Conservation (phyloP, 2,797 vertebrate genomes). For the Stomatorhinus walkeri region DNA sequence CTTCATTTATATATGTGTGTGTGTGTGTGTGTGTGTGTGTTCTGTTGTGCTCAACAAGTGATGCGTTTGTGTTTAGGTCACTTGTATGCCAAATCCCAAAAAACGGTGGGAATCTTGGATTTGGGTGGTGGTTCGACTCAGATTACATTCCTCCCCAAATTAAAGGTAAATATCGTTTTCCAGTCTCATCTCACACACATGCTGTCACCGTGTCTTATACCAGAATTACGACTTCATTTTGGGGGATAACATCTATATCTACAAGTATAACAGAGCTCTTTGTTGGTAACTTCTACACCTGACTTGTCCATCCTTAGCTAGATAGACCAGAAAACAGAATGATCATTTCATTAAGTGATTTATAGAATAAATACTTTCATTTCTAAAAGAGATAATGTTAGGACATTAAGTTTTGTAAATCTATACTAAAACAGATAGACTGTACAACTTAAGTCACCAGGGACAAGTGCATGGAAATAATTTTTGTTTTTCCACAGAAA, state of each 20-base stretch:
- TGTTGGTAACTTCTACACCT: background rate
- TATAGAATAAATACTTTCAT: background rate
- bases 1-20: background rate
- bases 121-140: slow-evolving; percentile 95
- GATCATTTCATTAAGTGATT: background rate
- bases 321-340: background rate
- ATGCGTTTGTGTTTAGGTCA: slow-evolving; percentile 64
- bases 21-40: too few species aligned
- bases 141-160: slow-evolving; percentile 89
- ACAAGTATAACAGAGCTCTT: background rate
- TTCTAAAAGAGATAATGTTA: background rate
- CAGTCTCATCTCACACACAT: background rate
- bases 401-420: background rate
- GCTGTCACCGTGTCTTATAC: background rate
- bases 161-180: slow-evolving; percentile 65
- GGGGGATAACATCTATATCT: background rate
- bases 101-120: slow-evolving; percentile 89
- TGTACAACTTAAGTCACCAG: background rate
- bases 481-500: slow-evolving; percentile 67
- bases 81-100: slow-evolving; percentile 73
- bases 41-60: background rate
- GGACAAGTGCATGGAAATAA: background rate
- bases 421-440: background rate
- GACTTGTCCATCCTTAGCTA: background rate
- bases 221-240: background rate